Base-by-base conservation (phyloP, 2,113 vertebrate genomes). In the Sylvietta virens region DNA sequence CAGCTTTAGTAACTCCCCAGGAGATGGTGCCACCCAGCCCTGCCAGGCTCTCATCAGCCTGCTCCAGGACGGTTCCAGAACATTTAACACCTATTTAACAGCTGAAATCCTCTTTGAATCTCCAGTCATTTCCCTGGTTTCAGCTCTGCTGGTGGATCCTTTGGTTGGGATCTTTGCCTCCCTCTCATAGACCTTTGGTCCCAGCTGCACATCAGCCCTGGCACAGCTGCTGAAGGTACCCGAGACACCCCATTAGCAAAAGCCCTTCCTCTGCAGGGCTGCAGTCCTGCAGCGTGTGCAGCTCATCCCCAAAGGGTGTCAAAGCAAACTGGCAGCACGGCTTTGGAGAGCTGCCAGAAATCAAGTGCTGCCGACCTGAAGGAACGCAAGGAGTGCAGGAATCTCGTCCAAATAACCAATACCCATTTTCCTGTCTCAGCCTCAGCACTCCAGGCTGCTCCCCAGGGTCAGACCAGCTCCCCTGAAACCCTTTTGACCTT, bases 171-270 rank as follows among this genome's bases (percentile, higher is more conserved):
- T 33, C 33, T 14, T 19, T 10, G 15, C 28, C 21, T 56, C 37
- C 22, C 16, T 51, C 47, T 67, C 73, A 19, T 30, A 76, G 42
- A 35, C 3, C 42, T 62, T 53, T 18, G 21, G 5, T 17, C 20
- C 77, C 51, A 22, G 22, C 44, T 45, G 39, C 64, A 48, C 66
- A 27, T 22, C 48, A 42, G 16, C 47, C 28, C 48, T 21, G 44
- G 31, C 31, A 47, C 24, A 53, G 39, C 15, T 35, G 33, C 37
- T 30, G 65, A 11, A 47, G 40, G 15, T 2, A 7, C 39, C 15
- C 3, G 3, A 10, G 35, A 15, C 18, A 56, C 5, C 26, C 22
- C 30, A 2, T 0, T 2, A 13, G 35, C 35, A 15, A 28, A 69
- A 78, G 2, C 9, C 35, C 35, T 16, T 33, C 28, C 13, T 28